Evolutionary conservation across 2,888 invertebrate genomes (phyloP), one percentile per base, ranked within the genome.

Genomic region (Perizoma affinitatum): DNA sequence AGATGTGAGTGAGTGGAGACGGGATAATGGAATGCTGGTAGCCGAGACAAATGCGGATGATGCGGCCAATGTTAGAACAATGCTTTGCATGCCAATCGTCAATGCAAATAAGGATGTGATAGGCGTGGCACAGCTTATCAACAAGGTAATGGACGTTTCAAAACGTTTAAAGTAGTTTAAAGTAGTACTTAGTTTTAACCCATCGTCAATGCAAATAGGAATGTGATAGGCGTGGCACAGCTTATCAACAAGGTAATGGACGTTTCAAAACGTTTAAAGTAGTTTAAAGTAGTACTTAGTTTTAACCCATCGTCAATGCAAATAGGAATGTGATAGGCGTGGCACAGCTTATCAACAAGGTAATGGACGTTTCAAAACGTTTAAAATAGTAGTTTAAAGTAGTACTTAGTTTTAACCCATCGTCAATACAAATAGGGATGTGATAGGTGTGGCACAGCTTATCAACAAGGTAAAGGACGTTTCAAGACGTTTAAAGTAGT

Each of bases 51-150:
- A 65, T 0, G 53, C 90, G 5, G 94, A 94, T 35, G 96, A 96
- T 75, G 95, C 95, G 0, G 95, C 95, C 54, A 93, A 94, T 58
- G 96, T 96, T 41, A 94, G 95, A 62, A 97, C 96, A 41, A 96
- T 98, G 81, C 94, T 98, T 2, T 97, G 97, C 76, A 97, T 98
- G 96, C 98, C 98, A 5, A 98, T 98, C 68, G 96, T 96, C 45
- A 98, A 98, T 83, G 97, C 97, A 1, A 96, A 97, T 80, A 96
- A 96, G 76, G 95, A 94, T 65, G 96, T 98, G 5, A 97, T 98
- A 75, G 98, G 97, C 22, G 98, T 98, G 6, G 97, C 98, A 6
- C 98, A 98, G 80, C 93, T 98, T 64, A 97, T 98, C 58, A 98
- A 98, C 85, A 98, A 98, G 94, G 95, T 95, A 81, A 63, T 22